Base-by-base conservation (phyloP, 2,797 vertebrate species). In the Galago senegalensis region DNA sequence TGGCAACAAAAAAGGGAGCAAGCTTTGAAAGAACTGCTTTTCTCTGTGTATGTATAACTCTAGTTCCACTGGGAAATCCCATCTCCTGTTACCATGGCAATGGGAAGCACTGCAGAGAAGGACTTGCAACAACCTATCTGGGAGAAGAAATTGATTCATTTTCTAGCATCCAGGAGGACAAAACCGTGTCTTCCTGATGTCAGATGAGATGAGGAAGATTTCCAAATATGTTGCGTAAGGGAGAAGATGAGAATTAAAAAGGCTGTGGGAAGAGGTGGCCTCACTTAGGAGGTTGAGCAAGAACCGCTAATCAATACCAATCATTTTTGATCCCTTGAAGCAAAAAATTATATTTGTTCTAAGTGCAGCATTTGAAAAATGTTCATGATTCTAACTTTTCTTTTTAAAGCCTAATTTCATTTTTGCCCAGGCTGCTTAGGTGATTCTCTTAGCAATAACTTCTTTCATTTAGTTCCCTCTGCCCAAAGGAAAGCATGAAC, bases 21-120 rank as follows among this genome's bases (percentile, higher is more conserved):
- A 87, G 92, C 63, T 95, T 91, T 89, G 70, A 96, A 93, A 96
- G 86, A 95, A 94, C n/a, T 75, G 53, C 17, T 95, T 95, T 96
- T 93, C 95, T 96, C 76, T 80, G 80, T 94, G 72, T 87, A 53
- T 87, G 56, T 76, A 93, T 86, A 93, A 97, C 92, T 65, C 80
- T 73, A 90, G 79, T 91, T 95, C 96, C 94, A 85, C 58, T 90
- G 90, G 92, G 95, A 97, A 97, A 97, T 65, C 89, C 89, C 93
- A 87, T 95, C 87, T 96, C 94, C 93, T 70, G 97, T 98, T 97
- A 91, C 98, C 96, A 98, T 97, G 88, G 98, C 93, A 96, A 97
- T 82, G 88, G 92, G 77, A 96, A 97, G 94, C 87, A 95, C 92
- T 82, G 93, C 86, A 96, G 89, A 96, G 95, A 87, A 89, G 79